A percentile compares a stretch with the other conserved stretches of the same genome.
phyloP scores from a whole-genome alignment of 2,113 vertebrate species.

The Crypturellus undulatus region DNA sequence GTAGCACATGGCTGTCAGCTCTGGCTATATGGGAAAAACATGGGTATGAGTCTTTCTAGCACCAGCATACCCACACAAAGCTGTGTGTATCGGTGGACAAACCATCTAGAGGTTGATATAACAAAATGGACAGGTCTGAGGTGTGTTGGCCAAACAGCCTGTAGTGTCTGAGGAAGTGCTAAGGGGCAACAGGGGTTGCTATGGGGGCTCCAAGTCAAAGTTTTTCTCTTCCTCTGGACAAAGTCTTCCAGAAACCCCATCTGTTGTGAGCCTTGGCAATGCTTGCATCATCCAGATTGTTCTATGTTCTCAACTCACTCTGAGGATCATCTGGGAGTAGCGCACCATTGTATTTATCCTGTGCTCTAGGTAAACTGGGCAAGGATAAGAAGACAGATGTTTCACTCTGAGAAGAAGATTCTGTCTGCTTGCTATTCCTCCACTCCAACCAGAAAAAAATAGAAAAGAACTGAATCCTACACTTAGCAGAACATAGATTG shows the following conservation, averaged over 20 bases:
- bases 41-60: background rate
- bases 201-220: background rate
- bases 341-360: background rate
- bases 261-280: background rate
- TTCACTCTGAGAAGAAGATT: background rate
- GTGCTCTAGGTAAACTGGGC: background rate
- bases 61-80: fast-evolving
- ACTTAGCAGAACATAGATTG: background rate
- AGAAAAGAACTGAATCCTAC: background rate
- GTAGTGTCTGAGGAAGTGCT: background rate
- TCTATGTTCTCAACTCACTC: background rate
- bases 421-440: background rate
- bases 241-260: background rate
- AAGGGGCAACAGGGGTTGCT: background rate
- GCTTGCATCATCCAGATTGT: background rate
- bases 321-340: background rate
- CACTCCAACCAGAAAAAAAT: background rate
- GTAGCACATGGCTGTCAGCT: fast-evolving
- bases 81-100: background rate
- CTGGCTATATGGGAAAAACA: background rate
- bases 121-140: background rate
- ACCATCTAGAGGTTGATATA: background rate
- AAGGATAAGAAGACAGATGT: background rate
- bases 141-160: background rate
- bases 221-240: background rate